Base-by-base conservation (phyloP, 2,113 vertebrate genomes). In the Petaurus breviceps region DNA sequence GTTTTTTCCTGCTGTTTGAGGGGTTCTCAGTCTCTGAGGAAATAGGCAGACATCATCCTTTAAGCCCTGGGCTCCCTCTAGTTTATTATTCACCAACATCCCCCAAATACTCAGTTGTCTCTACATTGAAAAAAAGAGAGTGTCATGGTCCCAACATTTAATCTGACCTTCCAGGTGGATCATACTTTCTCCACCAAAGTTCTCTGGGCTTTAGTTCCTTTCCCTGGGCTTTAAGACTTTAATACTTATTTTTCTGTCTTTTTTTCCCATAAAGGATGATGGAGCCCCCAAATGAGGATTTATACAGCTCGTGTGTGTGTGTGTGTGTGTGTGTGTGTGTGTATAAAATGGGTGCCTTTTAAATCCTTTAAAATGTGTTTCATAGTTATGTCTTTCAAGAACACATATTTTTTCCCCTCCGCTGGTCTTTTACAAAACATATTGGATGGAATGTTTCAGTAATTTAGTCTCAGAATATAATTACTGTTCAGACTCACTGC, bases 401-500 rank as follows among this genome's bases (percentile, higher is more conserved):
- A 91, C n/a, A 52, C 49, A 51, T 55, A 92, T 37, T 93, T 92
- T 37, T 93, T 92, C 93, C 94, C 84, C 90, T 51, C 93, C 77
- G 61, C 90, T 61, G 95, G 84, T 90, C 90, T 89, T 91, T 95
- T 51, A 51, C n/a, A 24, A 51, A 95, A 95, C 95, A 93, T 52
- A 51, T 26, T 91, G 94, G 95, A 92, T 90, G 77, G 31, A 95
- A 91, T 57, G n/a, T 93, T 97, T 97, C 93, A 96, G 52, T 93
- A 89, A 97, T 95, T 96, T 95, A 90, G 46, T 91, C 77, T 61
- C 77, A 93, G 89, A 97, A 91, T 94, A 92, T 96, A 96, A 96
- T 94, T 97, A 84, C 90, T 96, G 54, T 95, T 94, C 95, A 95
- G 94, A 94, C 24, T 77, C 57, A 24, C 95, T 94, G 90, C 53